Conservation (phyloP, 2,888 invertebrate genomes). For the Synanthedon formicaeformis region DNA sequence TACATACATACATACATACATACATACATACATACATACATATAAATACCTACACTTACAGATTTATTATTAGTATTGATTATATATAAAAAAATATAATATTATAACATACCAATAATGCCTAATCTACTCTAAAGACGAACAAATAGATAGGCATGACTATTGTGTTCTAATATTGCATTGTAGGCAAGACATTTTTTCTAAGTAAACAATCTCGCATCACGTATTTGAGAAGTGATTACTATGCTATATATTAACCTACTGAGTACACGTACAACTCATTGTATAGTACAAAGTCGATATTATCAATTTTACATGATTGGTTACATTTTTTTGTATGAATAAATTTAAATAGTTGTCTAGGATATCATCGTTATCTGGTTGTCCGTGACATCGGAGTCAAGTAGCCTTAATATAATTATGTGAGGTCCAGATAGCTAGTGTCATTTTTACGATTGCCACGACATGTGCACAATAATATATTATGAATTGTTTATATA, state of each 20-base stretch:
- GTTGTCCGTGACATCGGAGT: conserved; percentile 49
- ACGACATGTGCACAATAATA: neutral
- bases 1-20: too few species aligned
- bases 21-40: too few species aligned
- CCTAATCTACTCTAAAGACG: neutral
- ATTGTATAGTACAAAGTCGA: neutral
- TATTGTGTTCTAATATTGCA: neutral
- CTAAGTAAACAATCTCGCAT: neutral
- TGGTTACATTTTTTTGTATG: neutral
- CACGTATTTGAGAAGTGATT: neutral
- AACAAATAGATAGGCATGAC: neutral
- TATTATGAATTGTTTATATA: neutral
- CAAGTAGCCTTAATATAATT: conserved; percentile 14
- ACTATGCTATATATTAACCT: neutral
- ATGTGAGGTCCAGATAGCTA: neutral
- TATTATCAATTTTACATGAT: neutral
- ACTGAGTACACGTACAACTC: neutral
- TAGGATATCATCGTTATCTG: conserved; percentile 22
- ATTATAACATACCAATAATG: neutral
- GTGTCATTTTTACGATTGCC: neutral
- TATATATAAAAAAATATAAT: too few species aligned
- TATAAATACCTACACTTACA: too few species aligned
- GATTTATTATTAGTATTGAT: too few species aligned
- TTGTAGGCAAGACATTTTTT: neutral
- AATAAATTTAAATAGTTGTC: conserved; percentile 14